Base-by-base conservation (phyloP, 2,888 invertebrate species). In the Stomorhina lunata region DNA sequence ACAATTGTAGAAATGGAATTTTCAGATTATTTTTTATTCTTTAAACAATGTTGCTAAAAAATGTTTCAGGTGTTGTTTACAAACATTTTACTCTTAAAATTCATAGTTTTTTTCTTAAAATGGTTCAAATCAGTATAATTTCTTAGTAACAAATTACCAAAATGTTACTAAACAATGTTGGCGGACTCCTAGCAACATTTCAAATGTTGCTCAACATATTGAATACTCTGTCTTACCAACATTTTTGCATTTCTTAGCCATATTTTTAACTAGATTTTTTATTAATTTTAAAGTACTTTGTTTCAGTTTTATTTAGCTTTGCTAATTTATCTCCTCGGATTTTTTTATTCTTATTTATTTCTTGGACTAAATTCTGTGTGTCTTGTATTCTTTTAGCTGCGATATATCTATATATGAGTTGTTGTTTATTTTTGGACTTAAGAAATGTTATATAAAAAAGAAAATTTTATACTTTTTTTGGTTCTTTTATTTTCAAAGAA, bases 361-460 rank as follows among this genome's bases (percentile, higher is more conserved):
- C 7, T 32, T 65, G 17, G 10, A 34, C 43, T 59, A 48, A 50
- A 71, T 40, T 40, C 63, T 72, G 37, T 75, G 43, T 37, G 45
- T 34, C 40, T 59, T 25, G 17, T 10, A 48, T 66, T 71, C 17
- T 27, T 55, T 4, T 59, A 57, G 17, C 15, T 29, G 37, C 40
- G 59, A 59, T 75, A 45, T 4, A n/a, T n/a, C n/a, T n/a, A n/a
- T 37, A 59, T 37, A 50, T 68, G 9, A 40, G 20, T 69, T 29
- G 45, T 53, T 43, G 29, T 61, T 50, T 53, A 22, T 72, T 65
- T 29, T 72, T 77, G 27, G 72, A 48, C 72, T 61, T 72, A 48
- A 75, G 53, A 72, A 72, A 57, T 37, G 37, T 40, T 81, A n/a
- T 75, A 25, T 59, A 59, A 55, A 75, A 75, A 69, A 48, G 20